These are phyloP conservation scores for Pica pica DNA, from an alignment of 2,113 vertebrate species.

Conservation along the genomic window DNA sequence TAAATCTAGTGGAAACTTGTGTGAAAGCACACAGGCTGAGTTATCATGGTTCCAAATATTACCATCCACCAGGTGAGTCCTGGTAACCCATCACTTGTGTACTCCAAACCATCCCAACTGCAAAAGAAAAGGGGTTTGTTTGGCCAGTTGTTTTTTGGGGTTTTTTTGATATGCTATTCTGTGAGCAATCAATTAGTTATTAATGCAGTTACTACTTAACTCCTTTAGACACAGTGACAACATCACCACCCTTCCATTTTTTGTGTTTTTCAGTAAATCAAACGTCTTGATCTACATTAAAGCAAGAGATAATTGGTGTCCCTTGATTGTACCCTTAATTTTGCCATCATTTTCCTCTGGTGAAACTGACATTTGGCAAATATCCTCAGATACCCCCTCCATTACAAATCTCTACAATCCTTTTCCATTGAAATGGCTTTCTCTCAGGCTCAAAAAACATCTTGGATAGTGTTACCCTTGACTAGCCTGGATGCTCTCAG, in stretches of 20 bases:
- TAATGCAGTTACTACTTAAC: not conserved
- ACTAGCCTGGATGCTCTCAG: not conserved
- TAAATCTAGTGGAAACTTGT: not conserved
- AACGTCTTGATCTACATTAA: not conserved
- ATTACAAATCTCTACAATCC: not conserved
- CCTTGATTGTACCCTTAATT: not conserved
- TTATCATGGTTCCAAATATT: not conserved
- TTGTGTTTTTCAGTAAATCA: not conserved
- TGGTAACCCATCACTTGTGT: not conserved
- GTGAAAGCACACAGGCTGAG: not conserved
- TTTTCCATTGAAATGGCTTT: not conserved
- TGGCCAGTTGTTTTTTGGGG: not conserved
- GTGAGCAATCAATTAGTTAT: not conserved
- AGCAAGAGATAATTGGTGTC: not conserved
- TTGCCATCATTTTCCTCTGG: not conserved
- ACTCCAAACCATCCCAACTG: not conserved
- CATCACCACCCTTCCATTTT: not conserved
- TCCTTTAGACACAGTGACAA: not conserved
- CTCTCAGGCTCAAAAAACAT: not conserved
- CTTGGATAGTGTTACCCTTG: not conserved
- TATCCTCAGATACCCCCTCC: not conserved
- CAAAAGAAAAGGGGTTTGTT: not conserved
- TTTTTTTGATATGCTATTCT: not conserved
- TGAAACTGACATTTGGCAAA: not conserved
- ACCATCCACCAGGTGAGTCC: not conserved